Base-by-base conservation (phyloP, 2,797 vertebrate genomes). In the Phoxinus dragarum region DNA sequence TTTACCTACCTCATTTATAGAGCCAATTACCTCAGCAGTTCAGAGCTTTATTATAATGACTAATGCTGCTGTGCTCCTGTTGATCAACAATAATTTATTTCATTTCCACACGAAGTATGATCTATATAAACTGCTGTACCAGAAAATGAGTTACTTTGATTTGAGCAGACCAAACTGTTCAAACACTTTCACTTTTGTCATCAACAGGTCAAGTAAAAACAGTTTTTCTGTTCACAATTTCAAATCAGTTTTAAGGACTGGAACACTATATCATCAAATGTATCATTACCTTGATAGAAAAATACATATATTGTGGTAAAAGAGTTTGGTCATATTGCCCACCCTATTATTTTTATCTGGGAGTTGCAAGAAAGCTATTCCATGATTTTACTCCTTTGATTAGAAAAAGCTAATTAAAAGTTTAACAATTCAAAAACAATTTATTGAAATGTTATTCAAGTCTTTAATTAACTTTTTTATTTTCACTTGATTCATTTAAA, bases 21-120 rank as follows among this genome's bases (percentile, higher is more conserved):
- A 54, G 75, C 38, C 75, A 84, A 71, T 84, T 79, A 84, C 83
- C n/a, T 38, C 61, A 40, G 44, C 9, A 84, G 61, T 36, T 84
- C 61, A 42, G n/a, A 69, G 64, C 73, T 84, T 68, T 67, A 66
- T 38, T 67, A 21, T 66, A 75, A 83, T 83, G 42, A 84, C 34
- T 10, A 52, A 68, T 67, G 16, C 23, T 38, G 44, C 23, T 68
- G 10, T 54, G 61, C 44, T 84, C 38, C 38, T 56, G 61, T 76
- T 38, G 44, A 59, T 54, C 61, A 84, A 77, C 73, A 64, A 36
- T 0, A 47, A 73, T 64, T 64, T 38, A 75, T 64, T 84, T 38
- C 40, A 40, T 68, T 68, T 68, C 2, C 47, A 84, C 21, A 47
- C 23, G 0, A 66, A 64, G 14, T 49, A 74, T 54, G 61, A 83